Percentiles rank a stretch among this genome's conserved stretches.
Evolutionary conservation across 2,797 vertebrate genomes (phyloP).

Genomic region (Neoniphon sammara): DNA sequence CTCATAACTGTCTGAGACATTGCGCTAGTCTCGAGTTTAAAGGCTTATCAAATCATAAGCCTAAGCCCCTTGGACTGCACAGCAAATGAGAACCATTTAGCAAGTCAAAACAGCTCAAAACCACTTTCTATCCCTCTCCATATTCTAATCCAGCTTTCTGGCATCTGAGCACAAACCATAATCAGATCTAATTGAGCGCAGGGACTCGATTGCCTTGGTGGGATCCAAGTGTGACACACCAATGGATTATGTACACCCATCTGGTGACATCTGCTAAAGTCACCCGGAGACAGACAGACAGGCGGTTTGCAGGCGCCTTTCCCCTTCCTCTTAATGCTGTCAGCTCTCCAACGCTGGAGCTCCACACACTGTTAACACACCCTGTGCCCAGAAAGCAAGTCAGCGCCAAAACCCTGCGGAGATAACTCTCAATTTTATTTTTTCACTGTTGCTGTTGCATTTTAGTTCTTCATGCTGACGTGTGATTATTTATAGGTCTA

Average conservation of each 20-base stretch:
- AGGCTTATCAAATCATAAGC: constrained; percentile 33
- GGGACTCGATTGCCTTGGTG: constrained; percentile 49
- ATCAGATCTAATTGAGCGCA: constrained; percentile 71
- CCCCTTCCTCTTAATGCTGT: not conserved
- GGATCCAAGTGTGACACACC: constrained; percentile 66
- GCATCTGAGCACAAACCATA: constrained; percentile 62
- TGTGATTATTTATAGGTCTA: not conserved
- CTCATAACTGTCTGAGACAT: too few species aligned
- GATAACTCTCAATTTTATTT: not conserved
- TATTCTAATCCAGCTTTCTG: constrained; percentile 40
- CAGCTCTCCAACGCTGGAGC: not conserved
- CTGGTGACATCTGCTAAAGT: constrained; percentile 56
- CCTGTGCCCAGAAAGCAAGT: not conserved
- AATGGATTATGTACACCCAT: constrained; percentile 51
- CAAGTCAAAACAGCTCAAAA: constrained; percentile 48
- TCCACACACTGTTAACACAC: not conserved
- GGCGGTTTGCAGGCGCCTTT: constrained; percentile 54
- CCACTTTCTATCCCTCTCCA: constrained; percentile 42
- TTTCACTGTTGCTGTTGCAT: not conserved
- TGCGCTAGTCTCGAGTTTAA: constrained; percentile 17
- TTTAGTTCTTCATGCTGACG: constrained; percentile 11
- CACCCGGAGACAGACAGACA: constrained; percentile 38
- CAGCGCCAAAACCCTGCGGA: constrained; percentile 1
- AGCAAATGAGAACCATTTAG: constrained; percentile 42
- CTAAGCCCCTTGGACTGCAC: constrained; percentile 27